phyloP scores from a whole-genome alignment of 2,113 vertebrate species.

The Indicator indicator region DNA sequence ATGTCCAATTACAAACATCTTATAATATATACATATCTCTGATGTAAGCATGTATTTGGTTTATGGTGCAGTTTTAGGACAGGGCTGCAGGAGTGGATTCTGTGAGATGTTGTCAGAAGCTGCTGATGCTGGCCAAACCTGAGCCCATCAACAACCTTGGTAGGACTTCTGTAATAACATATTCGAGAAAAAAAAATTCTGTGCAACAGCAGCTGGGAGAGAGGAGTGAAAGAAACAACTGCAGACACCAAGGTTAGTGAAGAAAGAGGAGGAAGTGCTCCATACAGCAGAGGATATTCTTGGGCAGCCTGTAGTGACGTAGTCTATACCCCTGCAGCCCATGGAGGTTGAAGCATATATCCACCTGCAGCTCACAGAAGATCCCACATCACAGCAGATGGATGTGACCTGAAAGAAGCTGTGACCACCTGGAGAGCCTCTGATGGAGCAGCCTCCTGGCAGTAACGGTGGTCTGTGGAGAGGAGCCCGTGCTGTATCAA shows the following conservation, averaged over 20 bases:
- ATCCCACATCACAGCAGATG: fast-evolving
- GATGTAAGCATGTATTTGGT: neutral
- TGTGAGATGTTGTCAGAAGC: neutral
- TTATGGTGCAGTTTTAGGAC: neutral
- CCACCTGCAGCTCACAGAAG: neutral
- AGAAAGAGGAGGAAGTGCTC: neutral
- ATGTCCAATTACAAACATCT: neutral
- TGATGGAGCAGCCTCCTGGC: fast-evolving
- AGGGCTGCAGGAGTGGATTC: neutral
- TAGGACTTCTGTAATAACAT: neutral
- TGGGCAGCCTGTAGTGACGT: fast-evolving
- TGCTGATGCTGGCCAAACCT: neutral
- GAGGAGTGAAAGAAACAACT: neutral
- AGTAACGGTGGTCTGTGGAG: neutral
- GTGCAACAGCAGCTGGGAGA: neutral
- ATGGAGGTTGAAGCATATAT: neutral
- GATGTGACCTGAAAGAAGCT: neutral
- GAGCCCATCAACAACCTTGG: fast-evolving
- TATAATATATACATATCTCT: neutral
- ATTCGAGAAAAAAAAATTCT: neutral
- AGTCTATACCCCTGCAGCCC: neutral
- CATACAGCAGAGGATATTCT: fast-evolving
- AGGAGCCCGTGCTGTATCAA: fast-evolving
- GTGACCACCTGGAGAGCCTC: fast-evolving
- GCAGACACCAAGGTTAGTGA: neutral